These are phyloP conservation scores for Craniophora ligustri DNA, from an alignment of 2,888 invertebrate genomes.

Conservation along the genomic window DNA sequence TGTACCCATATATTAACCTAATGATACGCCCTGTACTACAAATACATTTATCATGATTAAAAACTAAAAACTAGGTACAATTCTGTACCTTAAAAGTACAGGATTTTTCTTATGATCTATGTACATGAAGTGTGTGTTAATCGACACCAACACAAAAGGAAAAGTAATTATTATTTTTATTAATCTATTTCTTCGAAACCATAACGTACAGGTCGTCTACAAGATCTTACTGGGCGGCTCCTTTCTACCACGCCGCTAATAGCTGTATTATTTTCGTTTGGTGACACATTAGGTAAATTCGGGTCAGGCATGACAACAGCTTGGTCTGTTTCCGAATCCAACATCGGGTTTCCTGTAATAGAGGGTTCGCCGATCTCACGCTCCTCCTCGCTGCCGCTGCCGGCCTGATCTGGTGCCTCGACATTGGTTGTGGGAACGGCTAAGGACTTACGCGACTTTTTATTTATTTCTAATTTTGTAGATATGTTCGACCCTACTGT, in stretches of 20 bases:
- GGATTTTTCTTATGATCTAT: too few relatives aligned
- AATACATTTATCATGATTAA: too few relatives aligned
- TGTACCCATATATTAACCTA: too few relatives aligned
- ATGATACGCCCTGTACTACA: too few relatives aligned
- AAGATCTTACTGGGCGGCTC: not conserved
- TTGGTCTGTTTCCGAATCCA: not conserved
- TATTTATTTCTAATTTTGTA: not conserved
- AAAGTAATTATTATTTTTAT: too few relatives aligned
- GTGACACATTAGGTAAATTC: not conserved
- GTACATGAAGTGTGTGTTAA: too few relatives aligned
- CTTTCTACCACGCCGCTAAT: too few relatives aligned
- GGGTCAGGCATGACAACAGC: too few relatives aligned
- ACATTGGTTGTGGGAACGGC: not conserved
- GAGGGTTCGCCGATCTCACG: not conserved
- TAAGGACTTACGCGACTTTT: not conserved
- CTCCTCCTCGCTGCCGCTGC: too few relatives aligned
- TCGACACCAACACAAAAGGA: too few relatives aligned
- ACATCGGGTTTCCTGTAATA: not conserved
- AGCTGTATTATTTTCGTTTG: not conserved
- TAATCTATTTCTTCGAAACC: slow-evolving; percentile 3
- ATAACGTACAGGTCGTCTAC: not conserved
- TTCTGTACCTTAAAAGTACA: too few relatives aligned
- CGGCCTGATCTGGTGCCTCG: not conserved
- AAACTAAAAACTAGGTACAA: too few relatives aligned
- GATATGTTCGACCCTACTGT: not conserved